Conservation (phyloP, 1,140 invertebrate genomes). For the Galendromus occidentalis region DNA sequence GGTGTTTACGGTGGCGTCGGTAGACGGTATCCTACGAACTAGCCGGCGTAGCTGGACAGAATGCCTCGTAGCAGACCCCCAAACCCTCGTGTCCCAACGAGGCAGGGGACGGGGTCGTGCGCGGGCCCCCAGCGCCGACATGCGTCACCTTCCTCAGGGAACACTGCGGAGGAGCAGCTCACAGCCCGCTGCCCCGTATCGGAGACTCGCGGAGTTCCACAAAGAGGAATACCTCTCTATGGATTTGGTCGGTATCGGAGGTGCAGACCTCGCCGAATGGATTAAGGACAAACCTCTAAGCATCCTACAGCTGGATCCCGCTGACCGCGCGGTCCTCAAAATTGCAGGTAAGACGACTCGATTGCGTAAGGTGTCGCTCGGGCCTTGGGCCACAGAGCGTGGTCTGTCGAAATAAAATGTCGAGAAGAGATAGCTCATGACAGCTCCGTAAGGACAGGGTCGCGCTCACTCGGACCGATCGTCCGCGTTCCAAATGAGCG, state of each 20-base stretch:
- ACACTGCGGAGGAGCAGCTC: conserved; percentile 3
- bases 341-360: conserved; percentile 64
- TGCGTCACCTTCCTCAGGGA: background rate
- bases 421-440: too few relatives aligned
- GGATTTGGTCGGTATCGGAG: background rate
- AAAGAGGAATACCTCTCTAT: conserved; percentile 9
- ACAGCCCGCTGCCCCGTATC: background rate
- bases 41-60: conserved; percentile 9
- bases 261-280: conserved; percentile 65
- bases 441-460: too few relatives aligned
- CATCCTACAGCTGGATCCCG: conserved; percentile 79
- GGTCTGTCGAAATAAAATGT: too few relatives aligned
- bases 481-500: too few relatives aligned
- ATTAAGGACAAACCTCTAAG: conserved; percentile 82
- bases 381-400: too few relatives aligned
- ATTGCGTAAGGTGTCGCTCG: too few relatives aligned
- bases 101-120: background rate
- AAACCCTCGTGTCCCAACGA: background rate
- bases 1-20: background rate
- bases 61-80: conserved; percentile 7
- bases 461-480: too few relatives aligned
- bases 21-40: conserved; percentile 2
- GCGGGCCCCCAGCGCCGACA: background rate
- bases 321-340: conserved; percentile 74
- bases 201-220: conserved; percentile 2